phyloP scores from a whole-genome alignment of 2,797 vertebrate species.

The Argya squamiceps region DNA sequence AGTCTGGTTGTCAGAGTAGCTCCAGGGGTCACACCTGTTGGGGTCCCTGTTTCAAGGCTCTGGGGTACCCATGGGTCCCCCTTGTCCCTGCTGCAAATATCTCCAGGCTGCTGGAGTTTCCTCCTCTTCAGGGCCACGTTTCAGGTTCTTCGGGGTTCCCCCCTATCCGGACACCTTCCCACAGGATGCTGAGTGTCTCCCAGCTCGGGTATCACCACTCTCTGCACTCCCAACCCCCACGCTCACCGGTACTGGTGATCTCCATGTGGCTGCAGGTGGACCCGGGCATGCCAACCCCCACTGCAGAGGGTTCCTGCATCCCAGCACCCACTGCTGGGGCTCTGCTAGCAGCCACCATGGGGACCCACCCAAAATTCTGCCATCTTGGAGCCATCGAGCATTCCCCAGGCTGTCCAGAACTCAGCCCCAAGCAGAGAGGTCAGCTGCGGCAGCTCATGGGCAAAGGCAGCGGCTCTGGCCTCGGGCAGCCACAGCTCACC shows the following conservation, averaged over 20 bases:
- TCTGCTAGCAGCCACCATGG: background rate
- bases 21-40: fast-evolving
- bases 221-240: background rate
- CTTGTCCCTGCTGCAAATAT: background rate
- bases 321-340: fast-evolving
- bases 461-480: fast-evolving
- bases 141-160: background rate
- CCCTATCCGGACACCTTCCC: too few relatives aligned
- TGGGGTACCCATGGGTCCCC: background rate
- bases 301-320: fast-evolving
- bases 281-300: background rate
- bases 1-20: background rate
- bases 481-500: background rate
- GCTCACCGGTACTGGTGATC: fast-evolving
- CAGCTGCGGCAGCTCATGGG: fast-evolving
- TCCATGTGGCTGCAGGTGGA: fast-evolving
- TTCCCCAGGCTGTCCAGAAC: fast-evolving
- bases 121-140: too few relatives aligned
- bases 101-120: background rate
- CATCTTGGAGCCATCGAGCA: fast-evolving
- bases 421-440: background rate
- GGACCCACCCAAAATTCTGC: background rate
- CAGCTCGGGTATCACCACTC: background rate
- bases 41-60: background rate
- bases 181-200: background rate